A percentile compares a stretch with the other conserved stretches of the same genome.
These are phyloP conservation scores for Acrocyrtus sp. DNA, from an alignment of 2,888 invertebrate genomes.

Conservation along the genomic window DNA sequence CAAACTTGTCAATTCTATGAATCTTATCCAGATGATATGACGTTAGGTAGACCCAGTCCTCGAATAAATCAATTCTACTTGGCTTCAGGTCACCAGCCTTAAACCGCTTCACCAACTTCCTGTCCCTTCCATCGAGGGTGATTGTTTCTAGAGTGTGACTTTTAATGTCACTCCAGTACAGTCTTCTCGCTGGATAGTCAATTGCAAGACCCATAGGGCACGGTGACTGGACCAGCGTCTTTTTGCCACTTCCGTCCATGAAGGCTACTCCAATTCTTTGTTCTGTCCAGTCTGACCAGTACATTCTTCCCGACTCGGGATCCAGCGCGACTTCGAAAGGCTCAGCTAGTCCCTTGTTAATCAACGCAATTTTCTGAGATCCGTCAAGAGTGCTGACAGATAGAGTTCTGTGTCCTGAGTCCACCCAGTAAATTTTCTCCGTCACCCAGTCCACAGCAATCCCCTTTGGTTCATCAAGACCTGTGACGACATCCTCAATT, in stretches of 20 bases:
- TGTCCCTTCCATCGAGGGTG: slow-evolving; percentile 75
- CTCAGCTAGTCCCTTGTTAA: slow-evolving; percentile 70
- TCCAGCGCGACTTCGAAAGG: slow-evolving; percentile 79
- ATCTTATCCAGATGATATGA: slow-evolving; percentile 74
- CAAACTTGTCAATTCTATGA: slow-evolving; percentile 76
- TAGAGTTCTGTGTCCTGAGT: slow-evolving; percentile 67
- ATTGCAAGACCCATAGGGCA: slow-evolving; percentile 83
- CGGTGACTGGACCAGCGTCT: slow-evolving; percentile 72
- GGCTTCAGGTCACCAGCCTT: slow-evolving; percentile 73
- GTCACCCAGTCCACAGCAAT: slow-evolving; percentile 79
- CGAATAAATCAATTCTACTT: slow-evolving; percentile 78
- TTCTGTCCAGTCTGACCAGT: slow-evolving; percentile 78
- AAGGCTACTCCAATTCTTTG: slow-evolving; percentile 74
- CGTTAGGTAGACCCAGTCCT: slow-evolving; percentile 76
- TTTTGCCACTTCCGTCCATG: slow-evolving; percentile 74
- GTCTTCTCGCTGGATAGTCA: slow-evolving; percentile 77
- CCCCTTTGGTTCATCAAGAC: slow-evolving; percentile 76
- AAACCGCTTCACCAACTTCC: slow-evolving; percentile 72
- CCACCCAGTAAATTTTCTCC: slow-evolving; percentile 77
- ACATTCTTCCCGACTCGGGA: slow-evolving; percentile 75
- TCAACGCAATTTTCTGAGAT: slow-evolving; percentile 70
- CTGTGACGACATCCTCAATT: slow-evolving; percentile 65
- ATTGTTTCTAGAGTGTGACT: slow-evolving; percentile 77
- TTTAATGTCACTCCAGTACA: slow-evolving; percentile 89
- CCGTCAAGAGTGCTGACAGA: slow-evolving; percentile 73